Evolutionary conservation across 37 sponge, comb jelly and placozoan genomes (phyloP).

Genomic region (Ephydatia muelleri): DNA sequence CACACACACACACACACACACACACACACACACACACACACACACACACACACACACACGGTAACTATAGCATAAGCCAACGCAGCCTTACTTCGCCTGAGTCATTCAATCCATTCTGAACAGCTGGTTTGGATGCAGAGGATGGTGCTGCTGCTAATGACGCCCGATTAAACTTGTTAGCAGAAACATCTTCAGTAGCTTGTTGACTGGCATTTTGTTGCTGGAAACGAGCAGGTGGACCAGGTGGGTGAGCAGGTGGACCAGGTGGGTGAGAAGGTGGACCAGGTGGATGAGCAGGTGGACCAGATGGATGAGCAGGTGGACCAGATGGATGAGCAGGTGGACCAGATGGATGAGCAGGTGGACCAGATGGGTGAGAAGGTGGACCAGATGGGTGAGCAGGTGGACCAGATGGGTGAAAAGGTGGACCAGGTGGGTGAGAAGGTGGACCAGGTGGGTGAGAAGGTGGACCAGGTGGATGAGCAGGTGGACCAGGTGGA

Average conservation of each 20-base stretch:
- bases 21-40: too few relatives aligned
- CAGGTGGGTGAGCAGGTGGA: conserved; percentile 2
- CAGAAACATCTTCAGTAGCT: not conserved
- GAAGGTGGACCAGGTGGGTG: not conserved
- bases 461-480: not conserved
- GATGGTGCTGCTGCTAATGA: not conserved
- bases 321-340: not conserved
- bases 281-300: not conserved
- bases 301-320: not conserved
- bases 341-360: not conserved
- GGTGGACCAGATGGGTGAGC: not conserved
- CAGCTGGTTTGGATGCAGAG: not conserved
- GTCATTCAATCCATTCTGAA: not conserved
- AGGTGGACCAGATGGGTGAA: not conserved
- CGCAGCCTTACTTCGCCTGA: not conserved
- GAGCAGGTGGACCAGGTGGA: not conserved
- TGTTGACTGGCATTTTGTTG: not conserved
- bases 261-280: not conserved
- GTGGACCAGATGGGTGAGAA: not conserved
- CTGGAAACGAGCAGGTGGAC: not conserved
- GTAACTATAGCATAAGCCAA: not conserved
- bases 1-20: too few relatives aligned
- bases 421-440: not conserved
- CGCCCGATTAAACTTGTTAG: not conserved
- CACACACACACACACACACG: not conserved